Base-by-base conservation (phyloP, 2,113 vertebrate species). In the Elgaria multicarinata region DNA sequence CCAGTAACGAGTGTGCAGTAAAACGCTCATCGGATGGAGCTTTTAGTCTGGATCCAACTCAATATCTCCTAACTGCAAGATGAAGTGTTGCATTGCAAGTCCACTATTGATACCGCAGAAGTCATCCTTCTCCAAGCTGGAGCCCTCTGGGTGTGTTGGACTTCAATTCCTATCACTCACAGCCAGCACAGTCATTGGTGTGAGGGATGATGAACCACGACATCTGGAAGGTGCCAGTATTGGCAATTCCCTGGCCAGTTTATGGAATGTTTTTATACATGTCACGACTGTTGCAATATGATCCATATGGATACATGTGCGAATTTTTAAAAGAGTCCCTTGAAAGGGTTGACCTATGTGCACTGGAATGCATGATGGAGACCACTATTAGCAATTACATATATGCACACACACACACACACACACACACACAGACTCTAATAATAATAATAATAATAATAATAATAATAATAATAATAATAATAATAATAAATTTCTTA, bases 271-370 rank as follows among this genome's bases (percentile, higher is more conserved):
- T 14, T 28, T 14, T 55, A 76, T 31, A 31, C 26, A 46, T 2
- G 4, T 10, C 22, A 33, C 9, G 6, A 24, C 50, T 58, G 31
- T 33, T 58, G 28, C 28, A 64, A 58, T 31, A 33, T 7, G 18
- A 86, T 33, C 55, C 72, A 62, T 64, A 77, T 46, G 55, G 31
- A 31, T 33, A 36, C 26, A 77, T 66, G 42, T n/a, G 31, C 50
- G 33, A 7, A 50, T 62, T 86, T 53, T 71, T 55, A 55, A 74
- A 36, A 71, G 62, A 12, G 36, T 4, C 6, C 77, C 13, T 55
- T 1, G 0, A 2, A 91, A 87, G 33, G 0, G 31, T 0, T 0
- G 0, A 0, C 13, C 42, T 0, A 8, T 0, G 0, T 1, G 36
- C 24, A 89, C 2, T 33, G 50, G 67, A 10, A 42, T 6, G 44